Evolutionary conservation across 2,797 vertebrate genomes (phyloP), one percentile per base, ranked within the genome.

Genomic region (Halcyon chelicuti): DNA sequence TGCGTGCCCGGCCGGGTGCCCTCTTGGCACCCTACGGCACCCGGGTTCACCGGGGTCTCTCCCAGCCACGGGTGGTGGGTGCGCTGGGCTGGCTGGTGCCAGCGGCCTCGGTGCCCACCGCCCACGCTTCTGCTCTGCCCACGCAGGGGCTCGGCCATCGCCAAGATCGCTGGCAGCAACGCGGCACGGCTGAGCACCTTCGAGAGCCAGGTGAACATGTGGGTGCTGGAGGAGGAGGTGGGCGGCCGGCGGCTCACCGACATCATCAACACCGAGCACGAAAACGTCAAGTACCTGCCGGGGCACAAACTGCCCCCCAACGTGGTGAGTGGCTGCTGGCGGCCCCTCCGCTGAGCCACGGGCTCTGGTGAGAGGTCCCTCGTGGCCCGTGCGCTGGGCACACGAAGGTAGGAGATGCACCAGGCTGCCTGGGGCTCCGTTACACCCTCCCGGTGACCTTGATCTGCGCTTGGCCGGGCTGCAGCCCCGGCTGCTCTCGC

Each of bases 221-320:
- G 99, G 99, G 99, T 99, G 95, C 99, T 99, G 79, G 99, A 99
- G 96, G 99, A 99, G 98, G 98, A 96, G 52, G 96, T 99, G 60
- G 97, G 97, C 1, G 98, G 98, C 37, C 98, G 98, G 62, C 99
- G 99, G 52, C 99, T 99, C 95, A 99, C 99, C 0, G 99, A 99
- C 81, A 99, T 99, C 97, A 99, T 99, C 98, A 99, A 99, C 98
- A 98, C 97, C 0, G 98, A 99, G 86, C 99, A 99, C 1, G 99
- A 99, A 93, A 99, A 99, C 6, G 98, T 99, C 94, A 99, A 99
- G 91, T 99, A 99, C 94, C 98, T 99, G 91, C 99, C 99, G 0
- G 99, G 99, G 68, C 99, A 99, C 98, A 99, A 99, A 96, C 98
- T 99, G 96, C 99, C 99, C 44, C 84, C 98, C 94, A 99, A 99